Percentiles rank a stretch among this genome's conserved stretches.
Evolutionary conservation across 2,888 invertebrate genomes (phyloP).

Genomic region (Eustalomyia histrio): DNA sequence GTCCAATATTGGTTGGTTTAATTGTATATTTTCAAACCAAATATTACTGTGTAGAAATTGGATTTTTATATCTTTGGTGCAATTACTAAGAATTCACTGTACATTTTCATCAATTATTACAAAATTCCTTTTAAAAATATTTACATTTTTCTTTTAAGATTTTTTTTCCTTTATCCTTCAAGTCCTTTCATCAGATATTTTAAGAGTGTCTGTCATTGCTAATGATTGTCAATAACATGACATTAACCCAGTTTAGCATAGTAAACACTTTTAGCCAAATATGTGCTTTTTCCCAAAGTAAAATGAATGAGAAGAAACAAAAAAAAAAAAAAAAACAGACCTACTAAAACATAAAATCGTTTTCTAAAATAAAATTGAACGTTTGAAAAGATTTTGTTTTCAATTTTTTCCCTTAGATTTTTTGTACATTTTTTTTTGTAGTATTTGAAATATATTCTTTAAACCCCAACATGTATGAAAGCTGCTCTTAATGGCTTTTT

Average conservation of each 20-base stretch:
- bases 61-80: too few species aligned
- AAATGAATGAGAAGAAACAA: slow-evolving; percentile 3
- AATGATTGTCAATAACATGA: slow-evolving; percentile 62
- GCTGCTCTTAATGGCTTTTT: slow-evolving; percentile 56
- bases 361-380: slow-evolving; percentile 41
- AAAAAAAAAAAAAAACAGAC: slow-evolving; percentile 8
- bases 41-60: too few species aligned
- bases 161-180: too few species aligned
- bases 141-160: too few species aligned
- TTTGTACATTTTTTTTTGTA: slow-evolving; percentile 8
- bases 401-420: slow-evolving; percentile 9
- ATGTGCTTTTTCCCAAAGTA: slow-evolving; percentile 1
- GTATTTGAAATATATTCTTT: slow-evolving; percentile 28
- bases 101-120: too few species aligned
- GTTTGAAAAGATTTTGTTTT: slow-evolving; percentile 35
- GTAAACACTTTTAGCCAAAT: slow-evolving; percentile 45
- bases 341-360: not conserved
- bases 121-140: too few species aligned
- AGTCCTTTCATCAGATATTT: slow-evolving; percentile 36
- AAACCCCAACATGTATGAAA: slow-evolving; percentile 45
- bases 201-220: slow-evolving; percentile 43
- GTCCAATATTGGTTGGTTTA: too few species aligned
- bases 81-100: too few species aligned
- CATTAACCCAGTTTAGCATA: slow-evolving; percentile 62
- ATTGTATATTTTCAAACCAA: too few species aligned